Base-by-base conservation (phyloP, 2,797 vertebrate genomes). In the Vultur gryphus region DNA sequence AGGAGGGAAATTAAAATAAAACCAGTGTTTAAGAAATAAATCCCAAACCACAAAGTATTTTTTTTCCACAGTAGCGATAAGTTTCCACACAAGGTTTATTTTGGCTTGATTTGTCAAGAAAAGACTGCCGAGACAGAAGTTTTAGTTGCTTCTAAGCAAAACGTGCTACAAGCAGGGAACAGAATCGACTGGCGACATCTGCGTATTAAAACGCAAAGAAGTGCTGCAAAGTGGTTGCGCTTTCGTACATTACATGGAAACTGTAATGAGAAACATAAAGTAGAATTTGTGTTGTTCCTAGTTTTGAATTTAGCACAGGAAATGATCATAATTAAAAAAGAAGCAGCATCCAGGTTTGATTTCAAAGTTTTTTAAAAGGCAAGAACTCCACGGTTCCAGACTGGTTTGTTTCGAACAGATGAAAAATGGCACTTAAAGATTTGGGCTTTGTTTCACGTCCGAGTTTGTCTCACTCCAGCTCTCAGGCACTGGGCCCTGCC, bases 391-490 rank as follows among this genome's bases (percentile, higher is more conserved):
- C 2, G 0, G 11, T 3, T 73, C 46, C 59, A 8, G 15, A 33
- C 9, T 6, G 7, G 7, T 54, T 75, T 35, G 19, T 75, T 62
- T 37, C 0, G 2, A 33, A 62, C 5, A 29, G 41, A 23, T 7
- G 16, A 13, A 14, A 16, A 57, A 24, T 1, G 3, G 16, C 29
- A 33, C 11, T 24, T 55, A 3, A 31, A 33, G 7, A 49, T 10
- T 13, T 31, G 59, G 16, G 41, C 31, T 84, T 72, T 23, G 4
- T 5, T 26, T n/a, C 0, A 0, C 2, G 19, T 13, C 39, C 6
- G 24, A 23, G 35, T 35, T 71, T 59, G 49, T 10, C 44, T 44
- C 23, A 8, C 5, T 48, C 43, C 54, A 44, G 48, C 37, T 64
- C 49, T 3, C 48, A 6, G 11, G 25, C 13, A 51, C 16, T 7